phyloP scores from a whole-genome alignment of 2,888 invertebrate species.

The Pristionchus fissidentatus region DNA sequence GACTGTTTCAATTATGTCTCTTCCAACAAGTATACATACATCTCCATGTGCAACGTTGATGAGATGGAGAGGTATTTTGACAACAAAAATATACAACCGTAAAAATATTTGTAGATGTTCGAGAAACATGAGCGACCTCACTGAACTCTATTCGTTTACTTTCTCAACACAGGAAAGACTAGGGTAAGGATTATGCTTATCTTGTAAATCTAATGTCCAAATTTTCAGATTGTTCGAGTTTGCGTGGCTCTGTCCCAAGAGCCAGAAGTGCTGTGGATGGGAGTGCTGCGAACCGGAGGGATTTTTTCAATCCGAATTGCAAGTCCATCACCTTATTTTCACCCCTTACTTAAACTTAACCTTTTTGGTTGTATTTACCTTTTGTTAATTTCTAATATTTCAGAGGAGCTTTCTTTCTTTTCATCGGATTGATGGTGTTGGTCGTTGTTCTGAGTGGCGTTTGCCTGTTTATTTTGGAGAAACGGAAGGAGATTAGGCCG shows the following conservation, averaged over 20 bases:
- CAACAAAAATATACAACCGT: no score
- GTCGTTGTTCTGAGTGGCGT: no score
- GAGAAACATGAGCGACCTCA: background rate
- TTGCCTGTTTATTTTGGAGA: no score
- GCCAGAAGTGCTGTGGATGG: background rate
- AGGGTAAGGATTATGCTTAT: background rate
- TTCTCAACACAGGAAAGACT: background rate
- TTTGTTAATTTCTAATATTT: no score
- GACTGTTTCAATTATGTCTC: background rate
- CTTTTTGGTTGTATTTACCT: no score
- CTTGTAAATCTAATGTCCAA: background rate
- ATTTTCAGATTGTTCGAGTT: background rate
- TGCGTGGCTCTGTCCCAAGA: background rate
- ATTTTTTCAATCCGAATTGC: no score
- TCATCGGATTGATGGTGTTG: no score
- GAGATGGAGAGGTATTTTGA: slow-evolving; percentile 7
- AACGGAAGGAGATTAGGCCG: no score
- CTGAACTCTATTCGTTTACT: background rate
- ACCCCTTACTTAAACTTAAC: no score
- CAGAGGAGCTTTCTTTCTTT: no score
- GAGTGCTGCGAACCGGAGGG: background rate
- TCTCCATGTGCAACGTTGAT: background rate
- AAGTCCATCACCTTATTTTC: no score
- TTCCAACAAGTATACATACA: background rate
- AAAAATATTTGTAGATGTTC: background rate